Base-by-base conservation (phyloP, 2,113 vertebrate species). In the Cyphomyrus discorhynchus region DNA sequence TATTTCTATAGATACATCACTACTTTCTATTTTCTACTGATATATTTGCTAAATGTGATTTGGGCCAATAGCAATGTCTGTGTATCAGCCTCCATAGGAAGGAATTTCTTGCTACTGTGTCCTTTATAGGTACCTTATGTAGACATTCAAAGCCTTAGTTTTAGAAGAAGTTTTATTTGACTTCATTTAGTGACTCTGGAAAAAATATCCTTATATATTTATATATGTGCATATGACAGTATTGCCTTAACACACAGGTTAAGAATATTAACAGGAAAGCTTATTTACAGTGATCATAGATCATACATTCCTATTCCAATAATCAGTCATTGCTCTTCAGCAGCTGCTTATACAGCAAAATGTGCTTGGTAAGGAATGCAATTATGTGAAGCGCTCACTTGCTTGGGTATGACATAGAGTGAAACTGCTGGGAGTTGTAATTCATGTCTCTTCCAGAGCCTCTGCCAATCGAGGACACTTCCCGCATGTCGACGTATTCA, bases 401-500 rank as follows among this genome's bases (percentile, higher is more conserved):
- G 5, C 31, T 13, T 17, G 17, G 3, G 5, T 35, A 56, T 13
- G 35, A 39, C 27, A 53, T 39, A 31, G 9, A 7, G 49, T 42
- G 87, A 15, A 27, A 15, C 21, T 88, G 58, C 24, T 47, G 53
- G 39, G 87, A 46, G 62, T 88, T 88, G 62, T 47, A 77, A 11
- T 88, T 88, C 21, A 88, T 24, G 87, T 74, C 87, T 49, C 42
- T 70, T 17, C 21, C 45, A 13, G 39, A 27, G 10, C 53, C 2
- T 6, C 87, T 74, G 62, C 42, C 42, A 7, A 8, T 45, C 7
- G 87, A 31, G 6, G 8, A 24, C 24, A 88, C 62, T 47, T 74
- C 66, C 4, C 56, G 87, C 56, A 88, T 70, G 42, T 88, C 56
- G 2, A 88, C 45, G 6, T 88, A 88, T n/a, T 88, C 87, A 19